Base-by-base conservation (phyloP, 2,113 vertebrate species). In the Notothenia rossii region DNA sequence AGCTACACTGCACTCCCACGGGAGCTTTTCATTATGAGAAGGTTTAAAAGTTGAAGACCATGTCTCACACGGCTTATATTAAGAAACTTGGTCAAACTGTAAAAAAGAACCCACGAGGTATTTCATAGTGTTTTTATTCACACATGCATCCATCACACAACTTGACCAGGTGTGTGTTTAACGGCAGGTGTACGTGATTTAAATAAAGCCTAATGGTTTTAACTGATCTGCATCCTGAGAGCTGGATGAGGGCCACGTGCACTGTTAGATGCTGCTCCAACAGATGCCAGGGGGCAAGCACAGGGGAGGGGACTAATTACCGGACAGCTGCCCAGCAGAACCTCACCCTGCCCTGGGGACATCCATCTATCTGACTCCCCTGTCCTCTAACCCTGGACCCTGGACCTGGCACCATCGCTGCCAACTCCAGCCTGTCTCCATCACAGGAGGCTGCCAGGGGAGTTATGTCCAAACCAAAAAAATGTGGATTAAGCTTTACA, bases 241-340 rank as follows among this genome's bases (percentile, higher is more conserved):
- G 82, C 84, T 92, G 91, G 93, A 92, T 48, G 75, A 68, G 83
- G 88, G 89, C 94, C 94, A 92, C 75, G 43, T 50, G 74, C 50
- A 45, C 89, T 88, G 93, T 91, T 93, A 84, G 89, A 80, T 64
- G 69, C 86, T 73, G 86, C 86, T 84, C 89, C 29, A 79, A 88
- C 93, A 95, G 93, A 93, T 95, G 94, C 93, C 84, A 88, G 86
- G 88, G 91, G 91, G 88, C 92, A 87, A 90, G 77, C 88, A 43
- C 80, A 64, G 88, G 94, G 93, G 93, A 94, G 90, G 87, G 89
- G 92, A 94, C 93, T 95, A 94, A 95, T 95, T 95, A 95, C 90
- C 92, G 91, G 93, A 95, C 95, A 95, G 94, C 93, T 95, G 94
- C 93, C 94, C 94, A 93, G 85, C 90, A 92, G 91, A 94, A 89